These are phyloP conservation scores for Nemotelus nigrinus DNA, from an alignment of 2,888 invertebrate genomes.

Conservation along the genomic window DNA sequence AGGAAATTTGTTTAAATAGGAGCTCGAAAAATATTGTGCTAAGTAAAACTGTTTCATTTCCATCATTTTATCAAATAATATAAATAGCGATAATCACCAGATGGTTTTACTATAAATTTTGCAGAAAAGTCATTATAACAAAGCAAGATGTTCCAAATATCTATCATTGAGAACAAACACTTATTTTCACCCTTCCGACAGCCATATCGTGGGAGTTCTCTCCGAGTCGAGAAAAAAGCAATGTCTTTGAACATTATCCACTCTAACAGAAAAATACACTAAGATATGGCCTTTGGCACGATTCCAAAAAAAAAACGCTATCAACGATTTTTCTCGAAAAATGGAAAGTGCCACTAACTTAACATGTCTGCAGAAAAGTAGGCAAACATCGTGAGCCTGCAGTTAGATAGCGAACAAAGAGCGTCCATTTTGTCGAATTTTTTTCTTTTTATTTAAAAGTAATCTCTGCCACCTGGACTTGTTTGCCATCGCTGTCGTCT, in stretches of 20 bases:
- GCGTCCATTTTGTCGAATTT: background rate
- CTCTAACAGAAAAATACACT: background rate
- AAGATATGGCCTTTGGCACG: background rate
- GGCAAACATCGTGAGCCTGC: background rate
- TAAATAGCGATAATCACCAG: no score
- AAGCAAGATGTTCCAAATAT: no score
- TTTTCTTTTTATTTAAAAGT: no score
- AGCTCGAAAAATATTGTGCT: no score
- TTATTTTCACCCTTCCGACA: no score
- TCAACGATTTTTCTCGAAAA: background rate
- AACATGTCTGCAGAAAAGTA: background rate
- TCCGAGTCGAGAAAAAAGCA: background rate
- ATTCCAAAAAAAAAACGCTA: background rate
- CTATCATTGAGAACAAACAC: no score
- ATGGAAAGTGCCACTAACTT: background rate
- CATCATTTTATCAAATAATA: no score
- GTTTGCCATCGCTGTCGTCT: background rate
- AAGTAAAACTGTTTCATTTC: no score
- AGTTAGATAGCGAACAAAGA: background rate
- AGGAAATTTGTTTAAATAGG: no score
- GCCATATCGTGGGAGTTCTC: no score
- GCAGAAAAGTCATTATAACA: no score
- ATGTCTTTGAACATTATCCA: slow-evolving; percentile 1
- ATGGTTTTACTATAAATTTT: no score
- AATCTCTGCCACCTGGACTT: background rate